phyloP scores from a whole-genome alignment of 1,140 invertebrate species.

The Ceratina calcarata region DNA sequence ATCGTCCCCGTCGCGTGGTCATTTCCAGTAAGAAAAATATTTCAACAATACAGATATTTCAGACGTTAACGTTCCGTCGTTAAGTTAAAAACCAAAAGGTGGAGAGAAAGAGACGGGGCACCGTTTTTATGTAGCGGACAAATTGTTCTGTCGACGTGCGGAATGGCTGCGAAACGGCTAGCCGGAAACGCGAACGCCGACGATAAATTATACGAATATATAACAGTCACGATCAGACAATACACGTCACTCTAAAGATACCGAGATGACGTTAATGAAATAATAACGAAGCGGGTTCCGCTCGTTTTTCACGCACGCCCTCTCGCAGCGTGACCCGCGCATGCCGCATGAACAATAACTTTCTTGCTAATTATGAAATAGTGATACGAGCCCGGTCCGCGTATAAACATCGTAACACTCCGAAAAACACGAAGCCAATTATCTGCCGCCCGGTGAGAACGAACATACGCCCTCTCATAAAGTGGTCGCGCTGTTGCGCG shows the following conservation, averaged over 20 bases:
- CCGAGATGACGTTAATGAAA: slow-evolving; percentile 54
- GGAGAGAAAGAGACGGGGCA: neutral
- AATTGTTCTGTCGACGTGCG: slow-evolving; percentile 15
- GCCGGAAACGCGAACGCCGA: slow-evolving; percentile 11
- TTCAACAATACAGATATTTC: neutral
- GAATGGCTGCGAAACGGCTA: neutral
- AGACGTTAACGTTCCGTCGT: neutral
- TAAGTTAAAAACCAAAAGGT: neutral
- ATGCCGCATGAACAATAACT: slow-evolving; percentile 56
- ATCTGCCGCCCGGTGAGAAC: slow-evolving; percentile 62
- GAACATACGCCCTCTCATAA: slow-evolving; percentile 62
- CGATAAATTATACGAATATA: slow-evolving; percentile 35
- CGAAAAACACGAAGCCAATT: slow-evolving; percentile 69
- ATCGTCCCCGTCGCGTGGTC: neutral
- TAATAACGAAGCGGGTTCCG: slow-evolving; percentile 53
- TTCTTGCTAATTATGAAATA: slow-evolving; percentile 73
- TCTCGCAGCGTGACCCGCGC: slow-evolving; percentile 36
- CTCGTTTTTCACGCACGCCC: slow-evolving; percentile 55
- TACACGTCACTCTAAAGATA: slow-evolving; percentile 31
- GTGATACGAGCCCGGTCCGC: slow-evolving; percentile 60
- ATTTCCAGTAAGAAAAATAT: neutral
- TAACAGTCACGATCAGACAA: slow-evolving; percentile 24
- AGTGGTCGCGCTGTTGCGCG: slow-evolving; percentile 37
- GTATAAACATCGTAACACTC: slow-evolving; percentile 68
- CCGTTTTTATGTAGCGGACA: neutral